A percentile compares a stretch with the other conserved stretches of the same genome.
These are phyloP conservation scores for Isurus oxyrinchus DNA, from an alignment of 2,113 vertebrate genomes.

Conservation along the genomic window DNA sequence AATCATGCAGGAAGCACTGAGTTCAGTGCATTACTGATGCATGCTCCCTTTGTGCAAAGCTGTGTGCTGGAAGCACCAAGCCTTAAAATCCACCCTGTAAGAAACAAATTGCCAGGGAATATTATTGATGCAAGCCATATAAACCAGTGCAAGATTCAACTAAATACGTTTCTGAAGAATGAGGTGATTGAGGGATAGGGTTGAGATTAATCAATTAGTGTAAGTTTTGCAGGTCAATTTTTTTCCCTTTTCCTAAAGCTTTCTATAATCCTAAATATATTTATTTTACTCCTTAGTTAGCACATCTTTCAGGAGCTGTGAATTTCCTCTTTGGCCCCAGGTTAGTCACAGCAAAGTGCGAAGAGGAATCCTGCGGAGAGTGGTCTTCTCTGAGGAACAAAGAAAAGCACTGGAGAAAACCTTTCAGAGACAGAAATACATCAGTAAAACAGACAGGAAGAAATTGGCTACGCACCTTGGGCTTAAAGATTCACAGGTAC, in stretches of 20 bases:
- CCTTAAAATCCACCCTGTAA: not conserved
- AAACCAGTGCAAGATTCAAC: not conserved
- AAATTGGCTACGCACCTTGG: conserved; percentile 79
- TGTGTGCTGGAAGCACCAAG: too few species aligned
- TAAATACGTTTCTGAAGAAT: not conserved
- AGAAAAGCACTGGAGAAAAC: conserved; percentile 89
- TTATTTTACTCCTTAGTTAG: not conserved
- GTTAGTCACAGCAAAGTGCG: conserved; percentile 71
- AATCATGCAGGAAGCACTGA: not conserved
- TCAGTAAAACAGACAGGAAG: conserved; percentile 91
- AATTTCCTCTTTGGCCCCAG: conserved; percentile 67
- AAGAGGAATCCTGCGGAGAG: conserved; percentile 85
- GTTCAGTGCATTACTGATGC: not conserved
- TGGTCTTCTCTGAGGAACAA: conserved; percentile 93
- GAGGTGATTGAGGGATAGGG: not conserved
- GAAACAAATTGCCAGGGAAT: not conserved
- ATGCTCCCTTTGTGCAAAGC: not conserved
- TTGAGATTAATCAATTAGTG: not conserved
- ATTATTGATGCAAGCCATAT: not conserved
- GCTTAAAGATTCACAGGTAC: conserved; percentile 93
- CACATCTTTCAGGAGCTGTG: conserved; percentile 29
- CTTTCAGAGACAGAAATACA: conserved; percentile 93
- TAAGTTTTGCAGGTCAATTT: not conserved
- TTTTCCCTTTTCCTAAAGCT: not conserved
- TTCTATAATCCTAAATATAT: not conserved